Conservation (phyloP, 2,113 vertebrate genomes). For the Sphyrna mokarran region DNA sequence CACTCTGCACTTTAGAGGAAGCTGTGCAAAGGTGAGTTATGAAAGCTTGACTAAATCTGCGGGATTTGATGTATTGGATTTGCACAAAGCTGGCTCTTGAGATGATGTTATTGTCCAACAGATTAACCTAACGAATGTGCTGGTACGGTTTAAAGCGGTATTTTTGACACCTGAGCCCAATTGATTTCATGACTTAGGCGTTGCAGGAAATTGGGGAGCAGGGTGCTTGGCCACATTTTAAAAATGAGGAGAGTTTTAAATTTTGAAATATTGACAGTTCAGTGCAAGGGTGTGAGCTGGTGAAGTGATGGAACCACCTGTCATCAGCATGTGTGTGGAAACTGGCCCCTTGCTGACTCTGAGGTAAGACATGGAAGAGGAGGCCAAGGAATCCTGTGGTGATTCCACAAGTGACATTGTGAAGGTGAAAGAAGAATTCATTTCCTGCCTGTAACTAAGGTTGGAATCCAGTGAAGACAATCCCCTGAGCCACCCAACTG, state of each 20-base stretch:
- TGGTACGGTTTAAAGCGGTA: not conserved
- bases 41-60: not conserved
- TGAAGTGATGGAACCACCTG: not conserved
- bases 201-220: not conserved
- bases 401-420: not conserved
- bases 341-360: not conserved
- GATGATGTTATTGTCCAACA: not conserved
- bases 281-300: not conserved
- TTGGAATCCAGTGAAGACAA: not conserved
- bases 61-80: not conserved
- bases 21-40: constrained; percentile 63
- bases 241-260: not conserved
- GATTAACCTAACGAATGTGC: not conserved
- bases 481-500: not conserved
- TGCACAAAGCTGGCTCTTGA: too few relatives aligned
- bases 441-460: not conserved
- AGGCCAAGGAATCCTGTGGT: not conserved
- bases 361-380: not conserved
- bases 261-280: not conserved
- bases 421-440: not conserved
- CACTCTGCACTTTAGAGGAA: constrained; percentile 56
- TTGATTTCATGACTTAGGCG: not conserved
- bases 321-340: not conserved
- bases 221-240: not conserved
- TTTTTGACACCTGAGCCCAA: not conserved